Base-by-base conservation (phyloP, 2,888 invertebrate genomes). In the Colletes collaris region DNA sequence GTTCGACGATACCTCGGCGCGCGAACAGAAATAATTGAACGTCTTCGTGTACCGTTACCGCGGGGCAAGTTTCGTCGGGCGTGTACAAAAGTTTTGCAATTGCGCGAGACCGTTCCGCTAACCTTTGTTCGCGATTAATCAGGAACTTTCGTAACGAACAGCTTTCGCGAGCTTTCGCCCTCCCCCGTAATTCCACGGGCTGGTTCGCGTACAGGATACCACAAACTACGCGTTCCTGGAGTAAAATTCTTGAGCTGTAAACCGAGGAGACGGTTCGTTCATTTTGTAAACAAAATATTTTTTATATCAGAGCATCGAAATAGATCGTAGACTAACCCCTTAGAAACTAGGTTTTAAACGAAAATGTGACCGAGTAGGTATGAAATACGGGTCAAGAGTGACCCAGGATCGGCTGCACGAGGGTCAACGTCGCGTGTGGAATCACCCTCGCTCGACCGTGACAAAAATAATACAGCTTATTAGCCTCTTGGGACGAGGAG, bases 381-480 rank as follows among this genome's bases (percentile, higher is more conserved):
- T 6, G 10, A 46, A 10, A 0, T 8, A 8, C 44, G 44, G 40
- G 44, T 46, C 40, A 6, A 6, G 4, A 40, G 40, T 46, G 6
- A 40, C 40, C 40, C 37, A 50, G 66, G 70, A 84, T 78, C 71
- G 73, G 75, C 37, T 58, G 2, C 2, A 27, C 27, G 27, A 27
- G 27, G 27, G 27, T 66, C 68, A 63, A 72, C 75, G 75, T 66
- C 76, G 67, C 77, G 64, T 59, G 65, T 58, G 55, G 64, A 76
- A 80, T 82, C 73, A 76, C 76, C 79, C 79, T 82, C 77, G 82
- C 65, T 80, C 77, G 83, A 67, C 64, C 77, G 86, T 86, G 89
- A 86, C 89, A 87, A 90, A 90, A 90, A 90, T 89, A 89, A 90
- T 89, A 84, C 80, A 85, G 87, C 89, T 91, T 89, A 89, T 90